Evolutionary conservation across 2,113 vertebrate genomes (phyloP).

Genomic region (Scytalopus superciliaris): DNA sequence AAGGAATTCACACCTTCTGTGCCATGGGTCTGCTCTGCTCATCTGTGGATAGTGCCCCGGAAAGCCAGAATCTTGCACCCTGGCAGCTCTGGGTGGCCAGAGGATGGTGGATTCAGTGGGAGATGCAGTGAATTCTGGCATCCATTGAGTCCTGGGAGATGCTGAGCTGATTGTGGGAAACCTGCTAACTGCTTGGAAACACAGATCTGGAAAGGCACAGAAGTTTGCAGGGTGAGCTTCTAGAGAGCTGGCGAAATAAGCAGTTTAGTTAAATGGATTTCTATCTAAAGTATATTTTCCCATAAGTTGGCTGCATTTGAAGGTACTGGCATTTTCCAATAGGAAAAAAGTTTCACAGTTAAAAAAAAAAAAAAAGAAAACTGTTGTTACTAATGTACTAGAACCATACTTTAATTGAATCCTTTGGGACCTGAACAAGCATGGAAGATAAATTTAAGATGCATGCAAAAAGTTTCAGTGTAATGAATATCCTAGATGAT

Average conservation of each 20-base stretch:
- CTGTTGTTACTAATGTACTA: not conserved
- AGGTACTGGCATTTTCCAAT: not conserved
- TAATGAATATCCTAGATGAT: not conserved
- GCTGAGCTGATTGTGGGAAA: not conserved
- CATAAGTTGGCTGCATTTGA: not conserved
- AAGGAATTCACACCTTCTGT: not conserved
- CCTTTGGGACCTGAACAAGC: not conserved
- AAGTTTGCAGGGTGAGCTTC: not conserved
- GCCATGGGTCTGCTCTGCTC: not conserved
- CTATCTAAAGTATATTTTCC: not conserved
- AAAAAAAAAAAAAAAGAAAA: not conserved
- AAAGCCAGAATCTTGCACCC: not conserved
- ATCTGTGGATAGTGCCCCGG: not conserved
- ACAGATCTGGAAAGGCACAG: not conserved
- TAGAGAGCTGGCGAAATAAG: not conserved
- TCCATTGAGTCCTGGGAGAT: fast-evolving
- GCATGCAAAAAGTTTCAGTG: not conserved
- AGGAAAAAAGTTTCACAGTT: not conserved
- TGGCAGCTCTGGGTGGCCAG: not conserved
- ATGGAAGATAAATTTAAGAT: not conserved
- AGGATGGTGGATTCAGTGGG: not conserved
- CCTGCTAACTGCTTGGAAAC: not conserved
- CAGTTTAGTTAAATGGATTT: not conserved
- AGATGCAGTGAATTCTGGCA: not conserved
- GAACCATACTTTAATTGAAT: not conserved